Conservation (phyloP, 2,888 invertebrate genomes). For the Brachypterus glaber region DNA sequence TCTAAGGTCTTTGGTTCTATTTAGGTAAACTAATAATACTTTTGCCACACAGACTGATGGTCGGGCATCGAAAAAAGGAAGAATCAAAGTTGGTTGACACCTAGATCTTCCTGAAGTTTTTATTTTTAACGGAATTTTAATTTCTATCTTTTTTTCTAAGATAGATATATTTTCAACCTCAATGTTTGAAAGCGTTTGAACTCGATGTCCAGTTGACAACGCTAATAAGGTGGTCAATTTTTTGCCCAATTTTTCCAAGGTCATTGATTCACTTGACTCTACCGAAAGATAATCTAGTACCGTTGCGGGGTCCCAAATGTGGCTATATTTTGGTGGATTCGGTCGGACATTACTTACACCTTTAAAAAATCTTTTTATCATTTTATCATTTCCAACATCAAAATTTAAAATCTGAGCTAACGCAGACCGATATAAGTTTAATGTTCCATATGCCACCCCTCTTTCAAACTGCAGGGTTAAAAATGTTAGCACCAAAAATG, state of each 20-base stretch:
- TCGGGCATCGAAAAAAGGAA: conserved; percentile 16
- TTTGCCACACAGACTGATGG: conserved; percentile 15
- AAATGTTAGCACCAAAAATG: not conserved
- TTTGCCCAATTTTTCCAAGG: conserved; percentile 12
- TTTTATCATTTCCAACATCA: not conserved
- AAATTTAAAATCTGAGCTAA: not conserved
- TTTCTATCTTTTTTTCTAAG: conserved; percentile 9
- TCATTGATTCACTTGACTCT: conserved; percentile 13
- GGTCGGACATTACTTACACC: conserved; percentile 19
- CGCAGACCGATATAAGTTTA: conserved; percentile 8
- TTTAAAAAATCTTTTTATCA: conserved; percentile 14
- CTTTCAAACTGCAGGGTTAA: not conserved
- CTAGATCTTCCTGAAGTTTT: conserved; percentile 16
- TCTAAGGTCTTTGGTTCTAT: conserved; percentile 10
- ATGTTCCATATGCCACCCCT: conserved; percentile 9
- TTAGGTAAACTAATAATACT: conserved; percentile 12
- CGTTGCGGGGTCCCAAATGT: conserved; percentile 19
- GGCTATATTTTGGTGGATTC: conserved; percentile 16
- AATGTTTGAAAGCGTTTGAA: conserved; percentile 21
- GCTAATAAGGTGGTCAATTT: conserved; percentile 22
- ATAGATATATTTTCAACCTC: conserved; percentile 11
- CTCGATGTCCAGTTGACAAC: conserved; percentile 21
- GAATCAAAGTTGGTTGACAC: conserved; percentile 12
- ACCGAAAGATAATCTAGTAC: conserved; percentile 17
- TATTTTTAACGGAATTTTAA: conserved; percentile 19